Conservation (phyloP, 2,888 invertebrate genomes). For the Noctuana brunneofusca region DNA sequence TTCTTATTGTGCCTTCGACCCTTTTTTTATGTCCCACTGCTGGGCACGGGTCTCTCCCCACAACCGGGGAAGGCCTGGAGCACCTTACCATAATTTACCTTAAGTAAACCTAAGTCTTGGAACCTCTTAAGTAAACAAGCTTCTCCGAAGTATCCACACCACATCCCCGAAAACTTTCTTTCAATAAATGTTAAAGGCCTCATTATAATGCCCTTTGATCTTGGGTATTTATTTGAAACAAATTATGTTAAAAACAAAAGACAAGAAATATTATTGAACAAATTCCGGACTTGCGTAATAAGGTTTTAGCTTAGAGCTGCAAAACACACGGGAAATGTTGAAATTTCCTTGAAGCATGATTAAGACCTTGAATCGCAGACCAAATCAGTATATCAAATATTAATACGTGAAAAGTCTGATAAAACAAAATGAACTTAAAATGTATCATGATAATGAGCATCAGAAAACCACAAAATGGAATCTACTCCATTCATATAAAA, state of each 20-base stretch:
- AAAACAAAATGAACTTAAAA: too few relatives aligned
- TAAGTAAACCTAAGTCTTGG: neutral
- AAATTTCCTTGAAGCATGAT: too few relatives aligned
- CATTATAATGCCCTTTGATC: conserved; percentile 3
- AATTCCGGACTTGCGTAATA: neutral
- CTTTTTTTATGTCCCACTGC: too few relatives aligned
- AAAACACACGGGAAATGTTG: too few relatives aligned
- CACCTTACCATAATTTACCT: too few relatives aligned
- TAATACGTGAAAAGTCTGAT: too few relatives aligned
- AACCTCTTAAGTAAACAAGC: neutral
- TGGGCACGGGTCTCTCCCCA: too few relatives aligned
- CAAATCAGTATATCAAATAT: too few relatives aligned
- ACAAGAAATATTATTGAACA: neutral
- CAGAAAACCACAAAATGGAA: neutral
- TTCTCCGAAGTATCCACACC: neutral
- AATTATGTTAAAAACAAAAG: neutral
- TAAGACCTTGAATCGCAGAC: too few relatives aligned
- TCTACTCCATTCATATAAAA: neutral
- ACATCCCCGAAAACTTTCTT: neutral
- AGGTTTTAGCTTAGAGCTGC: too few relatives aligned
- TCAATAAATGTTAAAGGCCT: conserved; percentile 2
- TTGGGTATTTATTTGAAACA: neutral
- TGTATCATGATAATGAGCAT: neutral
- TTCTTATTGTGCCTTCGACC: too few relatives aligned
- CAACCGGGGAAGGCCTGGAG: too few relatives aligned